Conservation (phyloP, 1,140 invertebrate species). For the Brachionus calyciflorus region DNA sequence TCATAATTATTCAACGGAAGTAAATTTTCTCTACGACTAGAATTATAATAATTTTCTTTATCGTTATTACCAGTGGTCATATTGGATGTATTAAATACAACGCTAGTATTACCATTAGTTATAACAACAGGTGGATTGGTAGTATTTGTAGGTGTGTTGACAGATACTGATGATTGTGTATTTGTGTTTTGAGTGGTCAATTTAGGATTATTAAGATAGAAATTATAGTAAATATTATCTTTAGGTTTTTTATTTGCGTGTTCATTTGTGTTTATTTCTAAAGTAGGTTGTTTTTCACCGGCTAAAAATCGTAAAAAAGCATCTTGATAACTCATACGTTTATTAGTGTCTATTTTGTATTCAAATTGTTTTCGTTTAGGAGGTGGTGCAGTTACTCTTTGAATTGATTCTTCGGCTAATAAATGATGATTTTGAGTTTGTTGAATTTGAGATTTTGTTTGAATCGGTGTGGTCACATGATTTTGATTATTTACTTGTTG, state of each 20-base stretch:
- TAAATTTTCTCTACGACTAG: constrained; percentile 35
- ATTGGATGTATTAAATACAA: not conserved
- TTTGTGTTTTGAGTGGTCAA: constrained; percentile 3
- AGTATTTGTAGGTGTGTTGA: not conserved
- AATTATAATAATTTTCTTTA: constrained; percentile 46
- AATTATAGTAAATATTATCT: constrained; percentile 34
- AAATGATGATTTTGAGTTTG: constrained; percentile 7
- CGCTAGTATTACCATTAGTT: not conserved
- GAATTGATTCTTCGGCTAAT: constrained; percentile 43
- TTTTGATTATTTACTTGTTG: not conserved
- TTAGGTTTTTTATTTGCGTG: constrained; percentile 42
- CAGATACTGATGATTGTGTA: not conserved
- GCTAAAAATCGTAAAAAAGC: constrained; percentile 42
- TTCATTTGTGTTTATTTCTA: constrained; percentile 31
- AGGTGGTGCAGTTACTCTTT: constrained; percentile 33
- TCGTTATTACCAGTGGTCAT: not conserved
- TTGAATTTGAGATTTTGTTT: not conserved
- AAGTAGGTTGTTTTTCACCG: constrained; percentile 41
- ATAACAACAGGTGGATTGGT: not conserved
- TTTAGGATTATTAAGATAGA: constrained; percentile 22
- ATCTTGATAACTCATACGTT: constrained; percentile 36
- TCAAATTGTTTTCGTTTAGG: constrained; percentile 45
- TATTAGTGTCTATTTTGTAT: not conserved
- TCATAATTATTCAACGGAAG: constrained; percentile 39
- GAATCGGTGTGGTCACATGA: not conserved